These are phyloP conservation scores for Mesocentrotus franciscanus DNA, from an alignment of 53 echinoderm and acorn worm species.

Conservation along the genomic window DNA sequence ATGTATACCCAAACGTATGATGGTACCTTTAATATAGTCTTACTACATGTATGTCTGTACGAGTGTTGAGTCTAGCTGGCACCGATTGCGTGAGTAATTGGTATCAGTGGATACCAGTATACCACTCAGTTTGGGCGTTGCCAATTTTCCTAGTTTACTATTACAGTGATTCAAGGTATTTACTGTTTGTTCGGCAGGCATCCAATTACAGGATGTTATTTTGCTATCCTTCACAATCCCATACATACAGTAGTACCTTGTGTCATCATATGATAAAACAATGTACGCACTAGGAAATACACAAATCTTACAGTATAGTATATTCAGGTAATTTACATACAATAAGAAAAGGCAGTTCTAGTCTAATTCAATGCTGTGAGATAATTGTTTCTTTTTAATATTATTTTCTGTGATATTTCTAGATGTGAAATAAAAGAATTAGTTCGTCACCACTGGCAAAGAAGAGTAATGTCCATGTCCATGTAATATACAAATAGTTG, in stretches of 20 bases:
- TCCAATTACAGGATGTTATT: constrained; percentile 24
- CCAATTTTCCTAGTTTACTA: background rate
- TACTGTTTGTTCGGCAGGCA: background rate
- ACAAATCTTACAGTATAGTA: background rate
- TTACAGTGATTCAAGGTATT: background rate
- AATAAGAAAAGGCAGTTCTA: background rate
- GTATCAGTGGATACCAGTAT: constrained; percentile 13
- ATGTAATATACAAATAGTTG: background rate
- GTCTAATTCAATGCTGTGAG: background rate
- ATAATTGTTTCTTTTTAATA: background rate
- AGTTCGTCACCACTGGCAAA: background rate
- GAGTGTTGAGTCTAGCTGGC: background rate
- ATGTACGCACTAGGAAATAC: background rate
- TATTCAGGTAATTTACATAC: constrained; percentile 15
- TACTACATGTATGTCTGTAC: too few relatives aligned
- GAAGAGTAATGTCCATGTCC: too few relatives aligned
- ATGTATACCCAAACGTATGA: background rate
- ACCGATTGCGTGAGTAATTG: background rate
- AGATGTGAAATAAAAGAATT: background rate
- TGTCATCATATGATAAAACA: background rate
- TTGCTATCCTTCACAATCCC: background rate
- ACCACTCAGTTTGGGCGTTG: background rate
- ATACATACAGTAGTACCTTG: background rate
- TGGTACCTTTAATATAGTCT: background rate
- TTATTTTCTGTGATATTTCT: background rate